phyloP scores from a whole-genome alignment of 2,113 vertebrate genomes.

The Sinocyclocheilus rhinocerous region DNA sequence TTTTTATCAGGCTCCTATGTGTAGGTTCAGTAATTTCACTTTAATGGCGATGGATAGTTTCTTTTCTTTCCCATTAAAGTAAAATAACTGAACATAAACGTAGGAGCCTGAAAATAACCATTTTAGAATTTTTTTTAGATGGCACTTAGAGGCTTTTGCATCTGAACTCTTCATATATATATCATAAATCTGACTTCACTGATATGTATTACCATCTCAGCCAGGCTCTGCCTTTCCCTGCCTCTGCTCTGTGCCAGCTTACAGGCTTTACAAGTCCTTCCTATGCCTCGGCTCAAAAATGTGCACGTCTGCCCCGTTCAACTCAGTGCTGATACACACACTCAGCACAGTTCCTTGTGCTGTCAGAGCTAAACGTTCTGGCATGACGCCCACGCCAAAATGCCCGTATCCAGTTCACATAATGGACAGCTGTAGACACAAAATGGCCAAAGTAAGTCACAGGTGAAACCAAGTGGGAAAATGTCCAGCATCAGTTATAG shows the following conservation, averaged over 20 bases:
- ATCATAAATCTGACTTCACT: constrained; percentile 11
- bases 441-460: constrained; percentile 1
- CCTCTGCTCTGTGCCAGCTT: not conserved
- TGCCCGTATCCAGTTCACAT: not conserved
- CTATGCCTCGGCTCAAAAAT: not conserved
- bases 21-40: too few relatives aligned
- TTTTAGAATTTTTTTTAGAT: too few relatives aligned
- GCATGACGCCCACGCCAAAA: not conserved
- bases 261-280: not conserved
- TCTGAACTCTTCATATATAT: too few relatives aligned
- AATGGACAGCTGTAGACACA: constrained; percentile 1
- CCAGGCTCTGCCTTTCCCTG: not conserved
- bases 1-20: too few relatives aligned
- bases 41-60: too few relatives aligned
- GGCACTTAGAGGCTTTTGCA: too few relatives aligned
- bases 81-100: too few relatives aligned
- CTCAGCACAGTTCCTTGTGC: constrained; percentile 1
- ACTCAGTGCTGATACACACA: constrained; percentile 5
- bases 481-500: not conserved
- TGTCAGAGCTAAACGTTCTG: not conserved
- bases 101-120: too few relatives aligned
- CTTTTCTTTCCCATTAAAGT: too few relatives aligned
- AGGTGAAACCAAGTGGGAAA: not conserved
- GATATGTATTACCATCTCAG: constrained; percentile 15
- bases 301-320: constrained; percentile 8